phyloP scores from a whole-genome alignment of 2,797 vertebrate genomes.

The Garrulus glandarius region DNA sequence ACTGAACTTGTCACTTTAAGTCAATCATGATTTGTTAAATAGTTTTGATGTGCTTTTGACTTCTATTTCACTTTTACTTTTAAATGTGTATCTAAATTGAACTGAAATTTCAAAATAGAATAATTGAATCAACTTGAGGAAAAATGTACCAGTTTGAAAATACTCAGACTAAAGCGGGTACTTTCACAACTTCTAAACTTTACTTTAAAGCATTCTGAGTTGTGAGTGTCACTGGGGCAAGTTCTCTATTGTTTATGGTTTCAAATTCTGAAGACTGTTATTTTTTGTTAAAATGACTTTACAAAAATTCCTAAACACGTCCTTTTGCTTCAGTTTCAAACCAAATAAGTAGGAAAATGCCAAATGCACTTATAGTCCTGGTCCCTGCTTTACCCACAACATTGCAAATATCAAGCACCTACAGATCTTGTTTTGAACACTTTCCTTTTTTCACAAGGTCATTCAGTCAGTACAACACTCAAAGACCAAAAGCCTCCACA shows the following conservation, averaged over 20 bases:
- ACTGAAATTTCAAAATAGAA: neutral
- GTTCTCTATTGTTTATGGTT: neutral
- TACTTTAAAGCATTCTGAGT: neutral
- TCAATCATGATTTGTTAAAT: neutral
- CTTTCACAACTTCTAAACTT: neutral
- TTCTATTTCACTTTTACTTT: neutral
- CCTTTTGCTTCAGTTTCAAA: neutral
- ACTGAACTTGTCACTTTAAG: neutral
- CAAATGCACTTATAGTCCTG: neutral
- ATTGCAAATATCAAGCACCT: neutral
- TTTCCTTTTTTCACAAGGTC: constrained; percentile 6
- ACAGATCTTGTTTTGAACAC: neutral
- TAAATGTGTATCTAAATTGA: neutral
- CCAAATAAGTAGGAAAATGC: neutral
- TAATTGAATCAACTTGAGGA: neutral
- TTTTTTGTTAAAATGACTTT: neutral
- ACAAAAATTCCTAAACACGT: fast-evolving
- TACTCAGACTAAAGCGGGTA: neutral
- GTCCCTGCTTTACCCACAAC: neutral
- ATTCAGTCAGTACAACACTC: neutral
- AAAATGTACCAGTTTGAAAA: neutral
- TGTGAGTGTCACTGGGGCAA: neutral
- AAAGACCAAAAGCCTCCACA: neutral
- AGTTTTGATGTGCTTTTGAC: neutral
- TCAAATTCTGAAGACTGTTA: neutral